Base-by-base conservation (phyloP, 2,113 vertebrate species). In the Channa argus region DNA sequence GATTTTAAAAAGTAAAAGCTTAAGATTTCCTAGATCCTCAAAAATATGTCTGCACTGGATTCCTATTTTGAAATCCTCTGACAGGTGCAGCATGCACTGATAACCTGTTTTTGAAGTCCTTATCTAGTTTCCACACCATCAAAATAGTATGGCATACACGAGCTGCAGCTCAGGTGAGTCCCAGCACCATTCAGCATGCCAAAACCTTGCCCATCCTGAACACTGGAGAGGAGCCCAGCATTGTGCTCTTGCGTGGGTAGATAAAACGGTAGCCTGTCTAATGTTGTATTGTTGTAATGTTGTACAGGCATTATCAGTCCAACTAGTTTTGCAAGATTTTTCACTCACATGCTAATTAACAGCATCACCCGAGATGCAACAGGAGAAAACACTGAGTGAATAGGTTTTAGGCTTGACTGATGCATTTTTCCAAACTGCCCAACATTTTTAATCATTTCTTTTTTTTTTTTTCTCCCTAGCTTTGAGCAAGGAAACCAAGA, bases 61-160 rank as follows among this genome's bases (percentile, higher is more conserved):
- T 64, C 83, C 69, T 71, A 54, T 68, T 70, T 74, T 66, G 33
- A 61, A 64, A 84, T 82, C 53, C 75, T 80, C 15, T 56, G 76
- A 50, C 63, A 82, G 79, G 82, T 78, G 72, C 62, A 65, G 64
- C 59, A 13, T 47, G 60, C 13, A 36, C 66, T 65, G 81, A 85
- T 86, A 86, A 67, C 52, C 52, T 59, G 51, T 74, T 66, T 83
- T 86, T 86, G 80, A 86, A 87, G 77, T 82, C 71, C 76, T 83
- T 87, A 88, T 89, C 87, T 75, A n/a, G 43, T 64, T 74, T 76
- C 47, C 59, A 69, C 83, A 84, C 80, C 50, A 70, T 85, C 64
- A 77, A 59, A 82, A 39, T 33, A 12, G 15, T 66, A 64, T 74
- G 63, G 55, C 70, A n/a, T 52, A 3, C 74, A 53, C 44, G 59